Percentiles rank a stretch among this genome's conserved stretches.
These are phyloP conservation scores for Menura novaehollandiae DNA, from an alignment of 2,113 vertebrate species.

Conservation along the genomic window DNA sequence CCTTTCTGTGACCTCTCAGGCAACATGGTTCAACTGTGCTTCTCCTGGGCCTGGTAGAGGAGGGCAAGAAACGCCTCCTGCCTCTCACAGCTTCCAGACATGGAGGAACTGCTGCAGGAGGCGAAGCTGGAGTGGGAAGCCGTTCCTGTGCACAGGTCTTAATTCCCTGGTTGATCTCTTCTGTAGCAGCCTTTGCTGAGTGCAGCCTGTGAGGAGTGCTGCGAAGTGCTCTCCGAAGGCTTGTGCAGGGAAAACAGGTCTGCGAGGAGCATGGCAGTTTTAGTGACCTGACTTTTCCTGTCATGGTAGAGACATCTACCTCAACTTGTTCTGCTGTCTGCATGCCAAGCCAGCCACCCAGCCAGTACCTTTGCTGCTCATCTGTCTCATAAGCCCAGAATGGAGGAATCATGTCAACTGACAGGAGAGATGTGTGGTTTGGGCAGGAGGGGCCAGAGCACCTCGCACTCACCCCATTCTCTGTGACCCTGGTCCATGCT, in stretches of 20 bases:
- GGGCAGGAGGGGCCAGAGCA: not conserved
- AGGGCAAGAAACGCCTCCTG: rapidly evolving
- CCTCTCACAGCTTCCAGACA: not conserved
- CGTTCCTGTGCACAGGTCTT: not conserved
- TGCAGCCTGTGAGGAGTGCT: not conserved
- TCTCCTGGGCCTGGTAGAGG: not conserved
- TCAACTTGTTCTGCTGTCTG: not conserved
- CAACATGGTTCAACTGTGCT: rapidly evolving
- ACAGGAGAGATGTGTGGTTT: not conserved
- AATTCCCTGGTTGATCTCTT: not conserved
- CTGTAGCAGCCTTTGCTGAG: not conserved
- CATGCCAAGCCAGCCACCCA: not conserved
- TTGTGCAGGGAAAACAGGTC: not conserved
- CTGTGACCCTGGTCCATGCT: not conserved
- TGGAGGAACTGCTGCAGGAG: not conserved
- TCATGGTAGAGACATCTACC: not conserved
- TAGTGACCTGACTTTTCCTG: not conserved
- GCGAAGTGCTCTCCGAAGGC: not conserved
- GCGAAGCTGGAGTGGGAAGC: not conserved
- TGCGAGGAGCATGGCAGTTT: rapidly evolving
- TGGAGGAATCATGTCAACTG: not conserved
- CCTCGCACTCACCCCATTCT: rapidly evolving
- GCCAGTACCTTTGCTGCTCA: rapidly evolving
- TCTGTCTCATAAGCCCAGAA: not conserved
- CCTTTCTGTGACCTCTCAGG: not conserved